phyloP scores from a whole-genome alignment of 2,113 vertebrate genomes.

The Ginglymostoma cirratum region DNA sequence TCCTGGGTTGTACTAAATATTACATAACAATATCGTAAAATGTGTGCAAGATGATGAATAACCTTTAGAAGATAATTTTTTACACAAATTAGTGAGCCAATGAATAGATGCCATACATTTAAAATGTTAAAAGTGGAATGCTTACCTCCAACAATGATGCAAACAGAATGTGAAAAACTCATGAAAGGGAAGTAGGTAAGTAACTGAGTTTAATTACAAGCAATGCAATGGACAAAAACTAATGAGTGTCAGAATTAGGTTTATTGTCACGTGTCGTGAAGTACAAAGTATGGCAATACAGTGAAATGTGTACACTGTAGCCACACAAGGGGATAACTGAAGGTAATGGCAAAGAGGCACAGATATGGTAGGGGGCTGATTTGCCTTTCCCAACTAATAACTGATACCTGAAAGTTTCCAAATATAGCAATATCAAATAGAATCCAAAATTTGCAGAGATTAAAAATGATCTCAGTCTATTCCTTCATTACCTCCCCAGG shows the following conservation, averaged over 20 bases:
- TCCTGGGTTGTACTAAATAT: too few species aligned
- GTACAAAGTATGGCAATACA: too few species aligned
- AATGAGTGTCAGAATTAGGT: not conserved
- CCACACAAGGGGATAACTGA: not conserved
- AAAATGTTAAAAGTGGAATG: not conserved
- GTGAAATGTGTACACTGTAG: too few species aligned
- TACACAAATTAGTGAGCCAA: not conserved
- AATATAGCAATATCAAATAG: not conserved
- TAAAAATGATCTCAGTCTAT: not conserved
- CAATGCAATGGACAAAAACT: too few species aligned
- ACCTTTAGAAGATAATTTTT: not conserved
- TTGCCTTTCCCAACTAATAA: too few species aligned
- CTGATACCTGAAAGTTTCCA: not conserved
- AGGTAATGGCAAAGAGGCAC: too few species aligned
- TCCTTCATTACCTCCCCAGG: not conserved
- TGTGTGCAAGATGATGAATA: not conserved
- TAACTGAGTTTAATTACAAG: not conserved
- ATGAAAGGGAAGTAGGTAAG: not conserved
- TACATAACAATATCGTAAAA: too few species aligned
- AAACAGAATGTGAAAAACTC: not conserved
- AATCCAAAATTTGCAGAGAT: not conserved
- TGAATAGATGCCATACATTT: not conserved
- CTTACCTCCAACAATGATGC: not conserved
- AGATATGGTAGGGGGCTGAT: not conserved
- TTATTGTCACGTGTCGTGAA: too few species aligned